Base-by-base conservation (phyloP, 1,140 invertebrate genomes). In the Heliconius eleuchia region DNA sequence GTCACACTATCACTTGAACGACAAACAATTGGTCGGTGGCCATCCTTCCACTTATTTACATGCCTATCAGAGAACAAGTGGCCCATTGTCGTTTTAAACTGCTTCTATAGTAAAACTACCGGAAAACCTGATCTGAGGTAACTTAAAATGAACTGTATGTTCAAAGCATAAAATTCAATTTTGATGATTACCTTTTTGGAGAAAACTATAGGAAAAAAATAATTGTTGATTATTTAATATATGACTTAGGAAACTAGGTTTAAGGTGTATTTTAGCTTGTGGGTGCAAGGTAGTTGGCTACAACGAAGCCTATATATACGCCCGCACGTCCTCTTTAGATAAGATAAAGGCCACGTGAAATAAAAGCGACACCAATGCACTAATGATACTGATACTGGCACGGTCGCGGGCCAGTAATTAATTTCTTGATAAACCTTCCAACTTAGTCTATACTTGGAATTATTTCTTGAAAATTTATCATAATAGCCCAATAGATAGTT, bases 281-380 rank as follows among this genome's bases (percentile, higher is more conserved):
- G 46, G 30, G 9, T 9, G 71, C 27, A 66, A 52, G 74, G 84
- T 83, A 81, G 85, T 88, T 87, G 81, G 79, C 81, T 88, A 90
- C 89, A 91, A 87, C 91, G 89, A 89, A 88, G 85, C 87, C 85
- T 91, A 89, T 91, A 66, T 30, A 89, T 91, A 92, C 89, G 86
- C 89, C 91, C 91, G 92, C 90, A 94, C 92, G 92, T 94, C 92
- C 92, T 94, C 92, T 93, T 92, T 94, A 92, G 92, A 94, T 94
- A 92, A 94, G 92, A 94, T 94, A 94, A 91, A 88, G 90, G 88
- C 86, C 88, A 91, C 85, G 87, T 92, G 89, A 91, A 92, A 89
- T 87, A 88, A 89, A 85, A 89, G 88, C 87, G 91, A 89, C 92
- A 94, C 91, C 89, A 92, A 93, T 94, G 91, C 87, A 85, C 84